Percentiles rank a stretch among this genome's conserved stretches.
Conservation (phyloP, 2,113 vertebrate species). For the Fulmarus glacialis region DNA sequence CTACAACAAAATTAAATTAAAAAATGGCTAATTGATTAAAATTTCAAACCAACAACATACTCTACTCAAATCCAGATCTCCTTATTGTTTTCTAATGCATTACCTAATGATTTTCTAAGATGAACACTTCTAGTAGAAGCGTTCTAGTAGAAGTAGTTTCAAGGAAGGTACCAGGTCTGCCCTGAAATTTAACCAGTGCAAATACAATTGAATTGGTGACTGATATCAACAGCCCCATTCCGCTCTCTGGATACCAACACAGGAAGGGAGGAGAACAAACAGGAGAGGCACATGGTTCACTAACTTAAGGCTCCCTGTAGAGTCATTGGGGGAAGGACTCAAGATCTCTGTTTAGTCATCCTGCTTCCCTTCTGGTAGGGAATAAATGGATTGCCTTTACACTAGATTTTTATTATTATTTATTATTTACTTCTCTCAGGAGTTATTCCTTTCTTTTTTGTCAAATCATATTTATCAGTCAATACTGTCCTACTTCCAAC, state of each 20-base stretch:
- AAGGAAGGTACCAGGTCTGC: neutral
- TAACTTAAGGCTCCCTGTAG: neutral
- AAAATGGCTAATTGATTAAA: neutral
- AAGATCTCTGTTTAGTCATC: neutral
- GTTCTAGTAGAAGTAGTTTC: neutral
- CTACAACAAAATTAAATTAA: neutral
- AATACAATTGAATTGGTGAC: neutral
- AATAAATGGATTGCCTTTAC: neutral
- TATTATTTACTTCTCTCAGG: neutral
- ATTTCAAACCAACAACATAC: neutral
- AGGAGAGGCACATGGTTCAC: neutral
- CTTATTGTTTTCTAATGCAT: neutral
- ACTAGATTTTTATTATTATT: neutral
- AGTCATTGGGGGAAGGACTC: neutral
- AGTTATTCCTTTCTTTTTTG: neutral
- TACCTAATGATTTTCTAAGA: neutral
- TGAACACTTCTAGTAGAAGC: neutral
- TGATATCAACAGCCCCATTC: no score
- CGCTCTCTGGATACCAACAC: neutral
- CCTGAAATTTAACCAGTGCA: neutral
- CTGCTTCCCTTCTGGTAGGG: neutral
- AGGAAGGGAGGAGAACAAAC: neutral
- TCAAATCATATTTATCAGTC: neutral
- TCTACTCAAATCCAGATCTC: neutral
- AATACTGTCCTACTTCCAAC: neutral